Conservation (phyloP, 2,888 invertebrate species). For the Lithosia quadra region DNA sequence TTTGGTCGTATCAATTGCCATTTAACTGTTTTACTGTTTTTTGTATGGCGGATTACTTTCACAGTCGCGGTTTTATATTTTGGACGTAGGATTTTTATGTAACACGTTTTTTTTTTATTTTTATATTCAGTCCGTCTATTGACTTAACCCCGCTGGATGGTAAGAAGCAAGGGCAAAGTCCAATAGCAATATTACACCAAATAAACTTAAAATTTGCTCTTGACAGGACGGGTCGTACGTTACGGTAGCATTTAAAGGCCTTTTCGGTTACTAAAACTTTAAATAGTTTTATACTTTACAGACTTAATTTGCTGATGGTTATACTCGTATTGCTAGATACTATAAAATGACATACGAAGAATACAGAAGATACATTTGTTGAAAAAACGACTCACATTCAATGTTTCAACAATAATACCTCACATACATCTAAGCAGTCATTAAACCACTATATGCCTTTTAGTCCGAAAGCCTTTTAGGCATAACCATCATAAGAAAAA, state of each 20-base stretch:
- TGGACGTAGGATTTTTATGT: background rate
- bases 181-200: background rate
- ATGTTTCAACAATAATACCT: conserved; percentile 24
- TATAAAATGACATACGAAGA: background rate
- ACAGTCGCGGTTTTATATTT: background rate
- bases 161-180: too few species aligned
- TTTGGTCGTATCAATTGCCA: background rate
- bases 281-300: too few species aligned
- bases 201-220: background rate
- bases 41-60: background rate
- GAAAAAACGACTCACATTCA: background rate
- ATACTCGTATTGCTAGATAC: too few species aligned
- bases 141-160: too few species aligned
- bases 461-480: conserved; percentile 45
- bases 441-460: conserved; percentile 46
- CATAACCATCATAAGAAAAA: conserved; percentile 42
- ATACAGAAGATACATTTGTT: background rate
- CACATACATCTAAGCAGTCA: conserved; percentile 34
- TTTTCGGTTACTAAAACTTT: too few species aligned
- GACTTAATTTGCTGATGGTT: too few species aligned
- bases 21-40: background rate
- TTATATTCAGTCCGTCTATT: too few species aligned
- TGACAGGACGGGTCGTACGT: background rate
- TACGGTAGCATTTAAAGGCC: background rate
- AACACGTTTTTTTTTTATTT: too few species aligned